Conservation (phyloP, 2,888 invertebrate species). For the Drosophila mercatorum region DNA sequence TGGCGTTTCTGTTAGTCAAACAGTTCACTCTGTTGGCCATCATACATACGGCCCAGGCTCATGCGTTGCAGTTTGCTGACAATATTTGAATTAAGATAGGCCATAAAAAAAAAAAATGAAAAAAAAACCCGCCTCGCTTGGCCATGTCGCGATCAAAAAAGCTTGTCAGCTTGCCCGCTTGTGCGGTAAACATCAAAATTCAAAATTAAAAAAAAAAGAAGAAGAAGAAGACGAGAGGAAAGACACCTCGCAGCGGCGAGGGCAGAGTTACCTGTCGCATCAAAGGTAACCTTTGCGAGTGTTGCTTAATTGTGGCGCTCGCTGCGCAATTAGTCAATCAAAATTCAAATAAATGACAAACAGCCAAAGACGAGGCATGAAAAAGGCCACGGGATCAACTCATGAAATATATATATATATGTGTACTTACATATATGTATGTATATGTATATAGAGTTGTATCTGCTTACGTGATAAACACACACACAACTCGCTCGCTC, state of each 20-base stretch:
- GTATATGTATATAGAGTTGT: constrained; percentile 1
- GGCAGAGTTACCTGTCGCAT: constrained; percentile 2
- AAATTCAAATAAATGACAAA: constrained; percentile 71
- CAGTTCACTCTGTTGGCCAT: constrained; percentile 33
- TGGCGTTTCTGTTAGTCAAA: constrained; percentile 64
- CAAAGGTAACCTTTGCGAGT: constrained; percentile 2
- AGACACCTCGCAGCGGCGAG: constrained; percentile 16
- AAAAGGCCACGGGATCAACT: constrained; percentile 75
- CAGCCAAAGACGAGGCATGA: constrained; percentile 60
- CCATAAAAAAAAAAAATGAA: constrained; percentile 42
- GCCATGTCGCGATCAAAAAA: constrained; percentile 26
- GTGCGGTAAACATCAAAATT: constrained; percentile 58
- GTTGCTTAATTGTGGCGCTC: constrained; percentile 46
- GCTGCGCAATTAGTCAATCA: constrained; percentile 81
- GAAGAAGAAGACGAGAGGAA: not conserved
- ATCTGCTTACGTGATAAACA: constrained; percentile 63
- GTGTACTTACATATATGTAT: not conserved
- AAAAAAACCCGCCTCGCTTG: constrained; percentile 15
- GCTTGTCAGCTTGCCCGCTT: constrained; percentile 19
- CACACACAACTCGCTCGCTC: constrained; percentile 22
- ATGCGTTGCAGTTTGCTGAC: constrained; percentile 45
- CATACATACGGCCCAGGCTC: constrained; percentile 10
- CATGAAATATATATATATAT: constrained; percentile 46
- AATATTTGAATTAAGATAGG: constrained; percentile 80
- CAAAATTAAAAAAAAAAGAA: not conserved